Evolutionary conservation across 2,888 invertebrate genomes (phyloP), one percentile per base, ranked within the genome.

Genomic region (Drosophila lutescens): DNA sequence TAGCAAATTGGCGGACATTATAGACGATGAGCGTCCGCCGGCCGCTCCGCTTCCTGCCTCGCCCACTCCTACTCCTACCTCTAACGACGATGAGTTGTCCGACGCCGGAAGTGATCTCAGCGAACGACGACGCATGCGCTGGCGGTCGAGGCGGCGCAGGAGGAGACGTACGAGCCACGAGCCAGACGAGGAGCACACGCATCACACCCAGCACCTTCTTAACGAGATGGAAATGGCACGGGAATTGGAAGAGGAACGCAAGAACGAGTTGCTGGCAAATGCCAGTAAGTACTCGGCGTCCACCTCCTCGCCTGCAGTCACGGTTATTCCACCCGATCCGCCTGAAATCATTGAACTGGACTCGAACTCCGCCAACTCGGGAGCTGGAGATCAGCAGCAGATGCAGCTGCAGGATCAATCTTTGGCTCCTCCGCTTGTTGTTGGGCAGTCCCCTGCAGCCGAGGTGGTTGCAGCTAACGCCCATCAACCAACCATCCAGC

Each of bases 321-420:
- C 86, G 4, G 76, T 90, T 3, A 86, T 91, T 58, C 79, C 89
- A 0, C 81, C 91, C 5, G 91, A 91, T 41, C 90, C 90, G 20
- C 90, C 91, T 15, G 91, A 91, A 74, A 91, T 91, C 9, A 91
- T 91, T 38, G 91, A 91, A 73, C 76, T 91, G 51, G 91, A 91
- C 74, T 91, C 91, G 0, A 91, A 90, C 44, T 91, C 91, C 5
- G 71, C 55, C 7, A 90, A 89, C 67, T 89, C 91, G 0, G 80
- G 66, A 2, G 79, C 77, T 26, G 26, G 26, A 26, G 77, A 84
- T 20, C 73, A 58, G 36, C 78, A 58, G 3, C 26, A 55, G 9
- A 20, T 56, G 17, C 78, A 59, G 23, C 58, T 50, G 13, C 75
- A 49, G 20, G 69, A 67, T n/a, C 55, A 15, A 15, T 44, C 57